Conservation (phyloP, 2,113 vertebrate genomes). For the Bubo scandiacus region DNA sequence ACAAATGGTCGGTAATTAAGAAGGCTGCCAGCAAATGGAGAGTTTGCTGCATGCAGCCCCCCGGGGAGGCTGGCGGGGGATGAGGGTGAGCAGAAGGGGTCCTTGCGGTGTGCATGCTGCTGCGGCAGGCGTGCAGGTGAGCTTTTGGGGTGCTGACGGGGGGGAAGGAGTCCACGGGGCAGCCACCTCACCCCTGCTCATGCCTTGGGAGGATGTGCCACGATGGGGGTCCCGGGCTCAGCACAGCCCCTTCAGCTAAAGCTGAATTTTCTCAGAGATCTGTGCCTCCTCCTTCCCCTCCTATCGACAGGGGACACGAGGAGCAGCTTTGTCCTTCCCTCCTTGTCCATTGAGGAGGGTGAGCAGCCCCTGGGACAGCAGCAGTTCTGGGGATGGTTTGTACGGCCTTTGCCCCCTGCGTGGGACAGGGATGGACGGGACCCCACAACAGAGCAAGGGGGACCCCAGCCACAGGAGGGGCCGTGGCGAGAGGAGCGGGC, state of each 20-base stretch:
- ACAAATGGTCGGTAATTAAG: neutral
- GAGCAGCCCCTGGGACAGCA: neutral
- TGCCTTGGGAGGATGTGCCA: neutral
- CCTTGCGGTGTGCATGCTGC: rapidly evolving
- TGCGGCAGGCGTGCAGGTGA: rapidly evolving
- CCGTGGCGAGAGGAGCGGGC: neutral
- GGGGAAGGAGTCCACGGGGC: rapidly evolving
- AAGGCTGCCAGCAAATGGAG: neutral
- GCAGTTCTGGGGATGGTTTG: rapidly evolving
- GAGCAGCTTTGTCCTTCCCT: neutral
- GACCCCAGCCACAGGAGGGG: neutral
- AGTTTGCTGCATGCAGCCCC: neutral
- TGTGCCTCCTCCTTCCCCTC: neutral
- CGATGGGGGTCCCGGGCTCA: neutral
- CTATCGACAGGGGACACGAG: neutral
- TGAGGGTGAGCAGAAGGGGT: neutral
- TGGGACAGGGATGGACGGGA: neutral
- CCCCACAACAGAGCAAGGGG: neutral
- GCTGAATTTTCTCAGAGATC: neutral
- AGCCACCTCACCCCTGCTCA: neutral
- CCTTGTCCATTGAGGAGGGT: neutral
- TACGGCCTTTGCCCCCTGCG: rapidly evolving
- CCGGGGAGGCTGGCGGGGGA: rapidly evolving
- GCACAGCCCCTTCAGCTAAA: neutral
- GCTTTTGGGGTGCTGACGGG: neutral